Evolutionary conservation across 2,797 vertebrate species (phyloP).

Genomic region (Tadarida brasiliensis): DNA sequence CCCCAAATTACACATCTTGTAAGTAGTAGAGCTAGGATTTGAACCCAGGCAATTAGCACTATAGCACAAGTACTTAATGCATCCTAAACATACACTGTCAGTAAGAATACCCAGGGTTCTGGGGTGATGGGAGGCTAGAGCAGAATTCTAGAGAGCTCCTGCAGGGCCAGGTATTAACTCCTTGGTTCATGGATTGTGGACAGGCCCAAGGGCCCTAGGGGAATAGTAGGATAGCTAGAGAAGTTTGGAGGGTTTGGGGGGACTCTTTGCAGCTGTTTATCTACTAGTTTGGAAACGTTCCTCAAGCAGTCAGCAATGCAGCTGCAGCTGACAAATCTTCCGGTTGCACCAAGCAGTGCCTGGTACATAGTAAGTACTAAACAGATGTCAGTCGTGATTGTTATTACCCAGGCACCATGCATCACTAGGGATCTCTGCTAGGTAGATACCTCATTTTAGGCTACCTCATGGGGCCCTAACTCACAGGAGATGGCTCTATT

Average conservation of each 20-base stretch:
- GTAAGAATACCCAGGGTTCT: not conserved
- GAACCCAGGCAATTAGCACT: not conserved
- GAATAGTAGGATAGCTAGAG: not conserved
- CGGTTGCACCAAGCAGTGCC: not conserved
- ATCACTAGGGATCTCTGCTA: not conserved
- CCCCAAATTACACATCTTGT: not conserved
- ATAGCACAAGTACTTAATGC: not conserved
- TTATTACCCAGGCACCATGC: not conserved
- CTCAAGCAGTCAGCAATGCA: not conserved
- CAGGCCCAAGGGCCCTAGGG: not conserved
- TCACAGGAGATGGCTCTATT: not conserved
- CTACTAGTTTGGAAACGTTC: not conserved
- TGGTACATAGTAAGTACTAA: conserved; percentile 6
- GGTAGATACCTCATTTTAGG: not conserved
- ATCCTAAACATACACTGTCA: not conserved
- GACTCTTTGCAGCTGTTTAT: not conserved
- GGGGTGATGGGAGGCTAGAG: not conserved
- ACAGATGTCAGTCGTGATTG: not conserved
- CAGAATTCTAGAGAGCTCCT: not conserved
- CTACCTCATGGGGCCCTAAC: not conserved
- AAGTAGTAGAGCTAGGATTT: not conserved
- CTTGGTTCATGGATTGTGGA: not conserved
- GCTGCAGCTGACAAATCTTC: not conserved
- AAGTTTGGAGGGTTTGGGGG: not conserved
- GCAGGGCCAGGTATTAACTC: not conserved